Conservation (phyloP, 1,140 invertebrate species). For the Plodia interpunctella region DNA sequence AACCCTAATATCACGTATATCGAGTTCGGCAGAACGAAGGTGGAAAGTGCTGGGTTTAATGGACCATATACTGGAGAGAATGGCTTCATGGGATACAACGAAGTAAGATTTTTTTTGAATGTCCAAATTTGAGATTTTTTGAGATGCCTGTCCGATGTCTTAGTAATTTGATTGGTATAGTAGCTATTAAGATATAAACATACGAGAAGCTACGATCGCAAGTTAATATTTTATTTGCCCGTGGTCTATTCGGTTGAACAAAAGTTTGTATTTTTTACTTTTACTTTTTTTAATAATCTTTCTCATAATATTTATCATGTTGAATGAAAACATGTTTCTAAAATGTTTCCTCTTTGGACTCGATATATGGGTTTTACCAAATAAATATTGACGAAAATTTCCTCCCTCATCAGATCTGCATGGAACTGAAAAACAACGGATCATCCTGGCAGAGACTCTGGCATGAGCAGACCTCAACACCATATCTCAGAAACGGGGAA, state of each 20-base stretch:
- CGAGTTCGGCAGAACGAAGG: slow-evolving; percentile 52
- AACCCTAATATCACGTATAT: slow-evolving; percentile 33
- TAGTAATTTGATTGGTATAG: too few species aligned
- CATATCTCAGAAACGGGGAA: slow-evolving; percentile 78
- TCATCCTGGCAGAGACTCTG: slow-evolving; percentile 78
- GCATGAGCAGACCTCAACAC: slow-evolving; percentile 79
- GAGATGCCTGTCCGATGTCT: too few species aligned
- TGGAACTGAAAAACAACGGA: slow-evolving; percentile 74
- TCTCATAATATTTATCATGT: too few species aligned
- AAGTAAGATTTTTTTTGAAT: neutral
- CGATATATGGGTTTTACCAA: neutral
- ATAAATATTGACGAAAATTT: neutral
- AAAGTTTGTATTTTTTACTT: too few species aligned
- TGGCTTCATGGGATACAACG: slow-evolving; percentile 84
- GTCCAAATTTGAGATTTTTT: too few species aligned
- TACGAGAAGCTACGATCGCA: too few species aligned
- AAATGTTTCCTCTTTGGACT: neutral
- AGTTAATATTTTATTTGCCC: too few species aligned
- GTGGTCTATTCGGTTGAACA: too few species aligned
- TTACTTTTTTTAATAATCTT: too few species aligned
- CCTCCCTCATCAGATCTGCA: slow-evolving; percentile 77
- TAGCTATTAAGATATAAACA: too few species aligned
- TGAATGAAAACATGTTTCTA: neutral
- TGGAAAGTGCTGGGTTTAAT: slow-evolving; percentile 79
- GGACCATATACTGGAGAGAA: slow-evolving; percentile 88